Evolutionary conservation across 2,888 invertebrate species (phyloP).

Genomic region (Tenodera sinensis): DNA sequence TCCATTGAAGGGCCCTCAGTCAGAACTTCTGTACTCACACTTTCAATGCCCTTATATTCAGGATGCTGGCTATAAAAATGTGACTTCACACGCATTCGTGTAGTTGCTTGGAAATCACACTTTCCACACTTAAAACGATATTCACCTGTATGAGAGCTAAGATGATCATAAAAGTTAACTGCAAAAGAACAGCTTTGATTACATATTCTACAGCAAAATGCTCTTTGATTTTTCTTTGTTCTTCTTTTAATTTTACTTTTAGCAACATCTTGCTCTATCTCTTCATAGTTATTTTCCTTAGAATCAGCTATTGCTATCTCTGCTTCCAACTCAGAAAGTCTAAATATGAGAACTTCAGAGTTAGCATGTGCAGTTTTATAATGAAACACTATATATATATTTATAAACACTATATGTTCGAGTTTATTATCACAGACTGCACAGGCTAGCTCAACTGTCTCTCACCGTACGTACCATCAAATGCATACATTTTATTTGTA

Average conservation of each 20-base stretch:
- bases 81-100: slow-evolving; percentile 26
- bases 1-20: slow-evolving; percentile 38
- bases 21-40: slow-evolving; percentile 30
- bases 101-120: slow-evolving; percentile 46
- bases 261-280: slow-evolving; percentile 31
- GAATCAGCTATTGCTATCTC: slow-evolving; percentile 55
- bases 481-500: too few relatives aligned
- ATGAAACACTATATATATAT: slow-evolving; percentile 65
- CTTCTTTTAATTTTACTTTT: not conserved
- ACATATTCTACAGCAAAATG: slow-evolving; percentile 29
- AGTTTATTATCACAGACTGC: too few relatives aligned
- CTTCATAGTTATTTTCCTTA: slow-evolving; percentile 45
- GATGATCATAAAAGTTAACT: slow-evolving; percentile 63
- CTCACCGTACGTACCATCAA: too few relatives aligned
- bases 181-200: slow-evolving; percentile 14
- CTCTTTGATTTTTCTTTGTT: not conserved
- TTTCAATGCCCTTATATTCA: slow-evolving; percentile 1
- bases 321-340: slow-evolving; percentile 53
- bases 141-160: slow-evolving; percentile 75
- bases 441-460: too few relatives aligned
- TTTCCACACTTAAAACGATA: slow-evolving; percentile 62
- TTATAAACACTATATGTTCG: too few relatives aligned
- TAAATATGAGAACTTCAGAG: slow-evolving; percentile 61
- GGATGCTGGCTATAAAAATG: slow-evolving; percentile 28
- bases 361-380: slow-evolving; percentile 61